Conservation (phyloP, 2,888 invertebrate genomes). For the Hydrotaea cyrtoneurina region DNA sequence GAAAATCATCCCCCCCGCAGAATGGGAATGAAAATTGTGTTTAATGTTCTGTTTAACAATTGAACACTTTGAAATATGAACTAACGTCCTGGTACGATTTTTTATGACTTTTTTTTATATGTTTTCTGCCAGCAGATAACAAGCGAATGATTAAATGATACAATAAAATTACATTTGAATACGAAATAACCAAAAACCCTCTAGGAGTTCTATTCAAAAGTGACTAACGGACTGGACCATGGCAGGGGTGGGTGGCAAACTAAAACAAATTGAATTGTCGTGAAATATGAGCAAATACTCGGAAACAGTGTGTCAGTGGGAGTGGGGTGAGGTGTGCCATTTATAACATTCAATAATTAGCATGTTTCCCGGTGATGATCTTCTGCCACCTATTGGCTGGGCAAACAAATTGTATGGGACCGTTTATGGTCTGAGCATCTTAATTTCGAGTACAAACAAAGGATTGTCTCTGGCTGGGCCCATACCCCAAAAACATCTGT, state of each 20-base stretch:
- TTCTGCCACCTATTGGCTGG: neutral
- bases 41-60: conserved; percentile 63
- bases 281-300: neutral
- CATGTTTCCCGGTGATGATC: neutral
- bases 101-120: conserved; percentile 16
- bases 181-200: neutral
- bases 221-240: neutral
- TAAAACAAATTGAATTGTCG: neutral
- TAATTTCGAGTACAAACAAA: conserved; percentile 26
- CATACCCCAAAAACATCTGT: conserved; percentile 48
- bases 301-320: neutral
- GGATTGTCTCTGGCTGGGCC: conserved; percentile 3
- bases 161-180: conserved; percentile 17
- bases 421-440: neutral
- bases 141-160: conserved; percentile 41
- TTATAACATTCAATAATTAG: conserved; percentile 19
- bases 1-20: conserved; percentile 16
- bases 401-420: neutral
- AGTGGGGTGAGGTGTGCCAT: neutral
- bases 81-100: conserved; percentile 18
- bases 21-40: conserved; percentile 15
- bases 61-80: conserved; percentile 55
- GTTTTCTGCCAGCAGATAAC: conserved; percentile 27
- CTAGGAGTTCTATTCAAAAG: neutral
- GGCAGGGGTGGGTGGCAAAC: neutral